phyloP scores from a whole-genome alignment of 1,140 invertebrate genomes.

The Drosophila obscura region DNA sequence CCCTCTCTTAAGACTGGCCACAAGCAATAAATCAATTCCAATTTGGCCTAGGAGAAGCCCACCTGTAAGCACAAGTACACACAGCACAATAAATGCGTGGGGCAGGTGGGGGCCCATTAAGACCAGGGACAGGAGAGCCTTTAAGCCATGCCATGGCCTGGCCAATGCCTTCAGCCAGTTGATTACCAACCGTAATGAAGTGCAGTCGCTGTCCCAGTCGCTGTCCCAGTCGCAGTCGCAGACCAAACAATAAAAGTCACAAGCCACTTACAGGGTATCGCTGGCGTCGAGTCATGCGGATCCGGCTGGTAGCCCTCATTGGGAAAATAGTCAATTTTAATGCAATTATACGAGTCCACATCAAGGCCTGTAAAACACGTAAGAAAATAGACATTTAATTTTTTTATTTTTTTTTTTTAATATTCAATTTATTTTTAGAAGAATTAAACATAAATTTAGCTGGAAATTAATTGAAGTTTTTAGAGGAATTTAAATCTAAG shows the following conservation, averaged over 20 bases:
- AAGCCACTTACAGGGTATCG: conserved; percentile 92
- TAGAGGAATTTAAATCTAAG: too few species aligned
- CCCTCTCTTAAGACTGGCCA: not conserved
- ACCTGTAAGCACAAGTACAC: not conserved
- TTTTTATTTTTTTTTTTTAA: too few species aligned
- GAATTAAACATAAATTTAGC: too few species aligned
- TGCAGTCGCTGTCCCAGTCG: too few species aligned
- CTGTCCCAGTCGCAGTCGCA: too few species aligned
- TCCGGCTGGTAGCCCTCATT: conserved; percentile 93
- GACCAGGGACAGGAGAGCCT: too few species aligned
- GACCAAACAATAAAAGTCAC: not conserved
- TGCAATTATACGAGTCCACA: conserved; percentile 86
- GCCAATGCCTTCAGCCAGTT: not conserved
- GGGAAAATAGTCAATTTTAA: conserved; percentile 93
- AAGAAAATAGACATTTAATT: not conserved
- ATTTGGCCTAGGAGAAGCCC: conserved; percentile 5
- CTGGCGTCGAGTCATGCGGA: conserved; percentile 93
- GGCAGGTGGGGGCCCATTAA: too few species aligned
- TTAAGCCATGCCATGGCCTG: too few species aligned
- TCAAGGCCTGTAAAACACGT: conserved; percentile 38
- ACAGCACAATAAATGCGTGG: too few species aligned
- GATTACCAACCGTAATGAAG: not conserved
- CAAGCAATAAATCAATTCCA: conserved; percentile 29
- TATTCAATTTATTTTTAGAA: too few species aligned
- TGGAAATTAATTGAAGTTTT: too few species aligned